These are phyloP conservation scores for Pocillopora grandis DNA, from an alignment of 92 coral and sea anemone genomes.

Conservation along the genomic window DNA sequence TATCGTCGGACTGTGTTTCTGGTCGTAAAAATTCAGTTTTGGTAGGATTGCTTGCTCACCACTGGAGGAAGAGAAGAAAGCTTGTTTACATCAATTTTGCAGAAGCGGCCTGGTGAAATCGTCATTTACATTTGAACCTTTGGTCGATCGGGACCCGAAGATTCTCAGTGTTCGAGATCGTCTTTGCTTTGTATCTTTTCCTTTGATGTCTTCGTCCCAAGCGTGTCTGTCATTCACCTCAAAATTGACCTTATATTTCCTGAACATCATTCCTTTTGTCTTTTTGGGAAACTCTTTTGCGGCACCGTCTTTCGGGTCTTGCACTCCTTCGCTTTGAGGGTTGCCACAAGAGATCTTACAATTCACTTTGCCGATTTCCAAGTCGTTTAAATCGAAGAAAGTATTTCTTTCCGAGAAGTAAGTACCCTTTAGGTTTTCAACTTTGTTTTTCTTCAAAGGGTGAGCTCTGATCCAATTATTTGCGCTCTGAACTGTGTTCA, in stretches of 20 bases:
- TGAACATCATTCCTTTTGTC: not conserved
- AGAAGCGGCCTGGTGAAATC: not conserved
- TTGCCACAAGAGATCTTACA: not conserved
- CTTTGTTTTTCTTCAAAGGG: not conserved
- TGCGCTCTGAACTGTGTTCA: not conserved
- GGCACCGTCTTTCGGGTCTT: too few species aligned
- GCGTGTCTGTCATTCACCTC: not conserved
- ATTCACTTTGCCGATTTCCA: not conserved
- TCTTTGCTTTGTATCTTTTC: not conserved
- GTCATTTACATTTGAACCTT: not conserved
- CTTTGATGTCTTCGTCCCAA: not conserved
- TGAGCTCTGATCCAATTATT: not conserved
- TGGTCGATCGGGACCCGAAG: not conserved
- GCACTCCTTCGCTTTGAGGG: not conserved
- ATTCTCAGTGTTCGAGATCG: not conserved
- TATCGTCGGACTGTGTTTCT: too few species aligned
- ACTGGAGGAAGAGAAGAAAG: not conserved
- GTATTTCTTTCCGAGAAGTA: not conserved
- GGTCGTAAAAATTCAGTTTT: too few species aligned
- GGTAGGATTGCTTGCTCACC: too few species aligned
- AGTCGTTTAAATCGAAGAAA: not conserved
- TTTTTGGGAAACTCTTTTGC: too few species aligned
- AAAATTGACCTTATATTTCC: not conserved
- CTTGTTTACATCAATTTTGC: not conserved
- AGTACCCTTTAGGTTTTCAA: not conserved